Evolutionary conservation across 2,797 vertebrate species (phyloP), one percentile per base, ranked within the genome.

Genomic region (Sebastes jordani): DNA sequence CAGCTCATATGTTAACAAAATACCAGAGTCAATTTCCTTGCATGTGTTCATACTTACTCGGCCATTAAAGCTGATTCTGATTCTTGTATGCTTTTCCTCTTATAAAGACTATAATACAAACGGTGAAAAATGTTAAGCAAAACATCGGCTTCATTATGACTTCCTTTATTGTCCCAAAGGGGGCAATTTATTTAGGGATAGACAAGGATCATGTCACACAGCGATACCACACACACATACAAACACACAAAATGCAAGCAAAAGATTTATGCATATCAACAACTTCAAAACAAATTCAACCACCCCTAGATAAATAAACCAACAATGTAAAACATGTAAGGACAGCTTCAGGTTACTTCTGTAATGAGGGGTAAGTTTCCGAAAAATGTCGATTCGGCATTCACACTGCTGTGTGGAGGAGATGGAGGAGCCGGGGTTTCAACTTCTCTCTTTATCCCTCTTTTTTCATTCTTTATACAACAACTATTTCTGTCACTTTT

Each of bases 161-260:
- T 76, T 88, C 64, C 78, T 29, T 70, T 52, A 42, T 59, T 66
- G 27, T 11, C 75, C 72, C 72, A 23, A 61, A 60, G 60, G 59
- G 46, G 3, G 20, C 30, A 32, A 81, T 71, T 62, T 11, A 36
- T 77, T 69, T 42, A 18, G 36, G 13, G 36, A 18, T 16, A 66
- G 62, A 80, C 62, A 59, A 63, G 23, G 68, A 74, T 71, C 54
- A 54, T 25, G 22, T 34, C 63, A 13, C n/a, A 18, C 23, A 30
- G 7, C 23, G 49, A 60, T 2, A 60, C 16, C 36, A 52, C 23
- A 74, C 23, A 74, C n/a, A 70, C 36, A 59, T 18, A 20, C 32
- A 56, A 38, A 60, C 30, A 55, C 60, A 74, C 23, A 63, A 4
- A 46, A 52, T n/a, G 30, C 14, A 63, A 62, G 22, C 49, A 60